Evolutionary conservation across 2,888 invertebrate genomes (phyloP).

Genomic region (Clitarchus hookeri): DNA sequence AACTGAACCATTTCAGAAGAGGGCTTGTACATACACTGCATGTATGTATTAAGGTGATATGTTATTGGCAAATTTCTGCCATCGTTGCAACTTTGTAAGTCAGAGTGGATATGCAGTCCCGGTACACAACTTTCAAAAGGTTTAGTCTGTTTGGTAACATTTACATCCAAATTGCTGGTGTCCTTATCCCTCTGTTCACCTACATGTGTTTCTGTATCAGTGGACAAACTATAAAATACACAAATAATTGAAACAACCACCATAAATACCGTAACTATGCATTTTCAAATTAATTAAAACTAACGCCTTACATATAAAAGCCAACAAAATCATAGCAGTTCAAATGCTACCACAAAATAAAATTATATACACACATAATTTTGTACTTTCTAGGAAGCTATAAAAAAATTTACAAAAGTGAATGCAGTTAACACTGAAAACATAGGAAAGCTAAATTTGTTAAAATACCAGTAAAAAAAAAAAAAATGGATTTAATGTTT

Average conservation of each 20-base stretch:
- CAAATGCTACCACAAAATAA: background rate
- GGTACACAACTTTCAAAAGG: background rate
- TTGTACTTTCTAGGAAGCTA: constrained; percentile 29
- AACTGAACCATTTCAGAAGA: background rate
- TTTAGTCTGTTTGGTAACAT: background rate
- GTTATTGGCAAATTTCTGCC: background rate
- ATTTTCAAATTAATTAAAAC: background rate
- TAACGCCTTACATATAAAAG: background rate
- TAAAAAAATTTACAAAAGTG: constrained; percentile 26
- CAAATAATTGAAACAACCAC: background rate
- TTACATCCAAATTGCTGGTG: background rate
- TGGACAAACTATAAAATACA: background rate
- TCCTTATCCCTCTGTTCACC: background rate
- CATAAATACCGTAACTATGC: background rate
- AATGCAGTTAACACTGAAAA: constrained; percentile 16
- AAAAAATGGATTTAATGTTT: constrained; percentile 29
- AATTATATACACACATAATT: background rate
- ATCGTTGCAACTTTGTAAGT: background rate
- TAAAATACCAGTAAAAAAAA: constrained; percentile 20
- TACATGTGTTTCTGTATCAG: background rate
- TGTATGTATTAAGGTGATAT: background rate
- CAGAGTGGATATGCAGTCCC: background rate
- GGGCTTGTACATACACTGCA: background rate
- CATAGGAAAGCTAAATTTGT: constrained; percentile 11
- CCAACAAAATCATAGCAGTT: background rate